A percentile compares a stretch with the other conserved stretches of the same genome.
Evolutionary conservation across 2,113 vertebrate genomes (phyloP).

Genomic region (Scalopus aquaticus): DNA sequence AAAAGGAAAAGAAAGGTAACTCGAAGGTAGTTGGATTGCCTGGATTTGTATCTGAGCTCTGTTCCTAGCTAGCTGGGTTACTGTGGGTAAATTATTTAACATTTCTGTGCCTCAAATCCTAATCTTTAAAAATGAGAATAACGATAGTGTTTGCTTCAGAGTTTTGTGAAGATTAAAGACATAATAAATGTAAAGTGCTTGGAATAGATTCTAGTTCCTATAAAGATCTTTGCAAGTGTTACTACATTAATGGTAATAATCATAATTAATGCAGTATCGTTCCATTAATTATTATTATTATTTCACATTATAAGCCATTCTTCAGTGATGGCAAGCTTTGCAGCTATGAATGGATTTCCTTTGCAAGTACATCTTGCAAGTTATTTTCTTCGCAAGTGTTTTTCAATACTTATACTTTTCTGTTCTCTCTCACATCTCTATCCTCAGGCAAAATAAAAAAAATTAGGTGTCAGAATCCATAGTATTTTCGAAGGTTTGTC

Average conservation of each 20-base stretch:
- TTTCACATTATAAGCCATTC: not conserved
- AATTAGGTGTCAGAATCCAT: not conserved
- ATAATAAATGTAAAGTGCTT: not conserved
- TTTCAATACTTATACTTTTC: not conserved
- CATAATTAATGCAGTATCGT: not conserved
- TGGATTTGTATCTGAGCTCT: not conserved
- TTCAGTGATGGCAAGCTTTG: not conserved
- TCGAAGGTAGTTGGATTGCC: not conserved
- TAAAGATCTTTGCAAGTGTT: not conserved
- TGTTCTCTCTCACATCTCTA: not conserved
- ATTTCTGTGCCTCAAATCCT: not conserved
- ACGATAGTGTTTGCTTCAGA: not conserved
- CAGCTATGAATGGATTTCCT: not conserved
- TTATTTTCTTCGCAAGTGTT: not conserved
- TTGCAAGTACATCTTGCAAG: not conserved
- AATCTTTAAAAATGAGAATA: not conserved
- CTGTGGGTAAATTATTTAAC: not conserved
- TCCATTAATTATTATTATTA: slow-evolving; percentile 5
- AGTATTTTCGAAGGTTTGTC: not conserved
- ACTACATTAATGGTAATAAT: not conserved
- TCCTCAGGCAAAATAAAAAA: not conserved
- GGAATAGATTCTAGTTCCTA: not conserved
- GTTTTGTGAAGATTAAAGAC: not conserved
- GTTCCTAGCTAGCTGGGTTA: not conserved
- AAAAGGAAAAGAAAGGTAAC: not conserved